These are phyloP conservation scores for Bujurquina vittata DNA, from an alignment of 2,113 vertebrate genomes.

Conservation along the genomic window DNA sequence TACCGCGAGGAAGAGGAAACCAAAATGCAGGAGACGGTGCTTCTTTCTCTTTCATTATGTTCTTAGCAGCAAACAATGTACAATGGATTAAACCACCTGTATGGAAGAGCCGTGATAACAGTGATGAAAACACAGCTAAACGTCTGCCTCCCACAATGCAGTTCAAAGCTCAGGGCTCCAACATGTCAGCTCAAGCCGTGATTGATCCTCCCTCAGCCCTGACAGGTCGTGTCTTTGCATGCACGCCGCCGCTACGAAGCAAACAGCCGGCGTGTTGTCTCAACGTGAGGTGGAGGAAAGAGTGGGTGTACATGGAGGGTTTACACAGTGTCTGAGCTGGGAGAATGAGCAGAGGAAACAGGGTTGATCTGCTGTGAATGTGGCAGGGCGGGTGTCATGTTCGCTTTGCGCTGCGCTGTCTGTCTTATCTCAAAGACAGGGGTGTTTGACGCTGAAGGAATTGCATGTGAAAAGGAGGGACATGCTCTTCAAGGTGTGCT, in stretches of 20 bases:
- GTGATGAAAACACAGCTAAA: conserved; percentile 31
- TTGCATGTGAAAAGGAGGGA: not conserved
- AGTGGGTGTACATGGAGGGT: not conserved
- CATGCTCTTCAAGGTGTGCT: not conserved
- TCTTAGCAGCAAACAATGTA: conserved; percentile 49
- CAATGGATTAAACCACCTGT: conserved; percentile 58
- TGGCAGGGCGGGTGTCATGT: not conserved
- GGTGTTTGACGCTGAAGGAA: conserved; percentile 1
- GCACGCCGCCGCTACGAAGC: conserved; percentile 8
- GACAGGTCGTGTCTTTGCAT: conserved; percentile 65
- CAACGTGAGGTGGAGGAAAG: not conserved
- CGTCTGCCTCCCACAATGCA: conserved; percentile 65
- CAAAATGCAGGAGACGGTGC: conserved; percentile 19
- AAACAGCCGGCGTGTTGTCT: conserved; percentile 26
- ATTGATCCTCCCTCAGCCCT: conserved; percentile 59
- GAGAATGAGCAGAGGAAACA: conserved; percentile 11
- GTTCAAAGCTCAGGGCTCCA: conserved; percentile 49
- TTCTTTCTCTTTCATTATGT: conserved; percentile 60
- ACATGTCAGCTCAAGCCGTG: conserved; percentile 61
- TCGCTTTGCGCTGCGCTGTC: not conserved
- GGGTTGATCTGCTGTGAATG: conserved; percentile 2
- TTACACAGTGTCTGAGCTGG: conserved; percentile 10
- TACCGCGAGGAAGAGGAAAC: conserved; percentile 18
- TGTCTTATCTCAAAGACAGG: not conserved
- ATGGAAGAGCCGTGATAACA: conserved; percentile 40